phyloP scores from a whole-genome alignment of 2,888 invertebrate species.

The Iselma pallidipennis region DNA sequence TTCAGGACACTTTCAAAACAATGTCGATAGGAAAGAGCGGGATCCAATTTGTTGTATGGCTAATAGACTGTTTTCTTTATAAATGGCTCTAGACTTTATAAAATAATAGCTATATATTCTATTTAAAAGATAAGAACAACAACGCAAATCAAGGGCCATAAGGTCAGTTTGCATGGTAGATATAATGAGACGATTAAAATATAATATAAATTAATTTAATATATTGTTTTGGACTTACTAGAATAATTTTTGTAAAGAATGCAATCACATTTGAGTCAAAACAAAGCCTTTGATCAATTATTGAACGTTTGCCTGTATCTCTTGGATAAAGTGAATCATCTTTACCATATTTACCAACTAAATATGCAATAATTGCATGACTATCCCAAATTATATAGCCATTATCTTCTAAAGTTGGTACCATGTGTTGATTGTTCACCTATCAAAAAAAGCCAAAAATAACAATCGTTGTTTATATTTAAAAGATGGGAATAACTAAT shows the following conservation, averaged over 20 bases:
- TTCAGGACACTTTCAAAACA: no score
- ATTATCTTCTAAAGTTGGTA: slow-evolving; percentile 65
- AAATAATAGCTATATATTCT: no score
- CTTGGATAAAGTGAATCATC: slow-evolving; percentile 62
- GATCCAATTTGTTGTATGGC: no score
- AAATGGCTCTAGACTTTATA: no score
- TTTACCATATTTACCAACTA: slow-evolving; percentile 63
- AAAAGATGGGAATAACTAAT: background rate
- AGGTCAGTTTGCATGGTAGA: no score
- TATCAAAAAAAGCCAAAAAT: slow-evolving; percentile 38
- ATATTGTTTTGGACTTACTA: background rate
- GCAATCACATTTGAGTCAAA: slow-evolving; percentile 59
- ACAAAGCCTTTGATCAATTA: slow-evolving; percentile 61
- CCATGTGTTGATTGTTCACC: slow-evolving; percentile 68
- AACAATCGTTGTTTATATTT: background rate
- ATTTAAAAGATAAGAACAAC: no score
- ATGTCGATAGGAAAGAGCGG: no score
- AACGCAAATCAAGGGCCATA: no score
- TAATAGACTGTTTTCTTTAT: no score
- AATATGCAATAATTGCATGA: slow-evolving; percentile 66
- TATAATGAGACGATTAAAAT: slow-evolving; percentile 39
- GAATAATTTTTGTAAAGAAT: background rate
- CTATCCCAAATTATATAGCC: slow-evolving; percentile 66
- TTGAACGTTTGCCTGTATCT: slow-evolving; percentile 57
- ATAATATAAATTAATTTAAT: no score